These are phyloP conservation scores for Malacoraja senta DNA, from an alignment of 2,797 vertebrate genomes.

Conservation along the genomic window DNA sequence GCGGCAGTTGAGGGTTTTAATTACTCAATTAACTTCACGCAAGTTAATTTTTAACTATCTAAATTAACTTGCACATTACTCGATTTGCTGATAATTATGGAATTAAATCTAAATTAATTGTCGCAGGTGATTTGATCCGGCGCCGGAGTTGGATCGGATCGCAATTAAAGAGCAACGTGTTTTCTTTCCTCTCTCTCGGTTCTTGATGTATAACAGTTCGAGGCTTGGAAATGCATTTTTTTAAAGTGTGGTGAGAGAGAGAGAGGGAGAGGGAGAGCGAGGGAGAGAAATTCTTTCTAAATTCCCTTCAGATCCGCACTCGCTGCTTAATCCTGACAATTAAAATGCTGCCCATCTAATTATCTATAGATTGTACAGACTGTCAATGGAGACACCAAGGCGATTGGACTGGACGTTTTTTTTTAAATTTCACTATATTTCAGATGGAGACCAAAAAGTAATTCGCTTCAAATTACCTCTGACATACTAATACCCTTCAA, in stretches of 20 bases:
- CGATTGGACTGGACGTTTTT: constrained; percentile 93
- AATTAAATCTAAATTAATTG: constrained; percentile 99
- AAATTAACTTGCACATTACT: constrained; percentile 99
- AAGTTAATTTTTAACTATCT: constrained; percentile 99
- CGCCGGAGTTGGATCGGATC: constrained; percentile 85
- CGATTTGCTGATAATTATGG: constrained; percentile 99
- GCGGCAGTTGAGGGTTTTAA: constrained; percentile 99
- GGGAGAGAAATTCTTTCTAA: constrained; percentile 63
- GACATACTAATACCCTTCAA: constrained; percentile 99
- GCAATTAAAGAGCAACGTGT: constrained; percentile 89
- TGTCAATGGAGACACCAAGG: constrained; percentile 85
- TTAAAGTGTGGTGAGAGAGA: constrained; percentile 54
- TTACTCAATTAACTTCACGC: constrained; percentile 99
- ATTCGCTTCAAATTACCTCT: constrained; percentile 99
- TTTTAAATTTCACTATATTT: constrained; percentile 95
- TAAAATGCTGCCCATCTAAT: constrained; percentile 99
- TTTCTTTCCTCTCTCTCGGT: neutral
- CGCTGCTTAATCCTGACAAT: constrained; percentile 95
- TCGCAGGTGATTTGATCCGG: constrained; percentile 96
- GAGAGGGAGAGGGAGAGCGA: constrained; percentile 42
- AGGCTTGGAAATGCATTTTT: constrained; percentile 92
- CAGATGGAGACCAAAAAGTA: constrained; percentile 95
- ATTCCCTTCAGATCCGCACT: constrained; percentile 84
- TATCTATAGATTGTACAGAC: constrained; percentile 98
- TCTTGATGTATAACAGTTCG: constrained; percentile 80